These are phyloP conservation scores for Chironomus riparius DNA, from an alignment of 2,888 invertebrate genomes.

Conservation along the genomic window DNA sequence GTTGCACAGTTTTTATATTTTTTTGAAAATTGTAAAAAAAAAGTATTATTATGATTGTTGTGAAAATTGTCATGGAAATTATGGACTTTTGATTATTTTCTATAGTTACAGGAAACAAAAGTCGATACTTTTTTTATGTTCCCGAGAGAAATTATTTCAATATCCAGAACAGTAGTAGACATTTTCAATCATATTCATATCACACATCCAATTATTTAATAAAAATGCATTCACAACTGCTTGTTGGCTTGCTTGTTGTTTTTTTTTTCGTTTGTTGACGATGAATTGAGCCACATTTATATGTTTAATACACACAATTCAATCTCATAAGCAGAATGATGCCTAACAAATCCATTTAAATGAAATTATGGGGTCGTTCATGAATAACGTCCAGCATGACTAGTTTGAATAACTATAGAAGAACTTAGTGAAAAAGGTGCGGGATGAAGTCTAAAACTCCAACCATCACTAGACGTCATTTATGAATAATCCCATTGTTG, in stretches of 20 bases:
- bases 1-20: too few species aligned
- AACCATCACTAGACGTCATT: too few species aligned
- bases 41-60: too few species aligned
- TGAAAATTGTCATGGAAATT: background rate
- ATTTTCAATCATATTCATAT: background rate
- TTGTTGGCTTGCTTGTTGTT: background rate
- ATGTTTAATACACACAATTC: background rate
- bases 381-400: too few species aligned
- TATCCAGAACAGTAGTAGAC: background rate
- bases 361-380: too few species aligned
- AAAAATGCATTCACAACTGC: slow-evolving; percentile 13
- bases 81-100: background rate
- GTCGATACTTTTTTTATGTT: background rate
- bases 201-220: slow-evolving; percentile 24
- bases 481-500: background rate
- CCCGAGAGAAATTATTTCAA: background rate
- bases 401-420: too few species aligned
- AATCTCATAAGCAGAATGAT: background rate
- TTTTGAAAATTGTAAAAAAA: too few species aligned
- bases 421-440: too few species aligned
- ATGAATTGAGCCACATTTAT: background rate
- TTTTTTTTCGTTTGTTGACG: background rate
- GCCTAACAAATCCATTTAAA: slow-evolving; percentile 13
- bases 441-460: too few species aligned
- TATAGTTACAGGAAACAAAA: background rate